Evolutionary conservation across 2,113 vertebrate genomes (phyloP).

Genomic region (Leucosticte australis): DNA sequence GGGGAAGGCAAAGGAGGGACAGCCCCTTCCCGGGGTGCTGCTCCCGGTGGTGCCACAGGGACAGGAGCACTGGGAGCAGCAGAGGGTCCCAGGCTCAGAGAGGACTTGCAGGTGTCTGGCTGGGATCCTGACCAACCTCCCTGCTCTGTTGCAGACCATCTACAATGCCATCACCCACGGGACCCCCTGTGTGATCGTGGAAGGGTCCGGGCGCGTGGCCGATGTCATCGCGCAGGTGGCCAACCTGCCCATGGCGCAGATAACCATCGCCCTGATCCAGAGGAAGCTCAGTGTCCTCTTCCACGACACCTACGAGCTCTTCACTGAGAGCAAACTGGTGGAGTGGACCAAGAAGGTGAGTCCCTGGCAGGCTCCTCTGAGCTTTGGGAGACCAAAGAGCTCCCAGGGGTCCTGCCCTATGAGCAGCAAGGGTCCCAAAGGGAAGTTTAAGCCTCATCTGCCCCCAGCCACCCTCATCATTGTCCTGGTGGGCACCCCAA

Average conservation of each 20-base stretch:
- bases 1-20: background rate
- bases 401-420: background rate
- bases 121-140: background rate
- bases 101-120: background rate
- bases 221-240: constrained; percentile 91
- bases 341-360: constrained; percentile 95
- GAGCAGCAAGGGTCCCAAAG: accelerated
- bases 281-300: constrained; percentile 82
- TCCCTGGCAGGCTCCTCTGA: no score
- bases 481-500: background rate
- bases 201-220: constrained; percentile 91
- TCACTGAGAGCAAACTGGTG: constrained; percentile 75
- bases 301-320: constrained; percentile 76
- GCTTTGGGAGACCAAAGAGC: background rate
- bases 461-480: background rate
- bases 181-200: constrained; percentile 91
- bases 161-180: constrained; percentile 85
- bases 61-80: background rate
- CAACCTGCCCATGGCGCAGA: constrained; percentile 69
- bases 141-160: constrained; percentile 79
- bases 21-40: background rate
- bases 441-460: background rate
- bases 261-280: constrained; percentile 81
- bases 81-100: background rate
- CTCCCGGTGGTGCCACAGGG: accelerated